A percentile compares a stretch with the other conserved stretches of the same genome.
Evolutionary conservation across 1,140 invertebrate species (phyloP).

Genomic region (Sinonovacula constricta): DNA sequence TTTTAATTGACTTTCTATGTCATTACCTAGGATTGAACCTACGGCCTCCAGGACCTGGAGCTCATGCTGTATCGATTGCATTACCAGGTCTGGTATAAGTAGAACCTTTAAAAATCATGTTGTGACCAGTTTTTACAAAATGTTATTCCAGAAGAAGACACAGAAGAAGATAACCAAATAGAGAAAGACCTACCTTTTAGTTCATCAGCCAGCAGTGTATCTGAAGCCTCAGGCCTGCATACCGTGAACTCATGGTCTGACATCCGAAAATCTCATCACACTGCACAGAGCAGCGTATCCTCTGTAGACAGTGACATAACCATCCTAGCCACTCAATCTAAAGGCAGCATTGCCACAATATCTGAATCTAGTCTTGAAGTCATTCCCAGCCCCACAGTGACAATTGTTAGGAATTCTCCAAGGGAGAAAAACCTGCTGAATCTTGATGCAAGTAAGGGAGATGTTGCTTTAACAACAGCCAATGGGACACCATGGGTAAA

Average conservation of each 20-base stretch:
- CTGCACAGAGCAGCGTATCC: constrained; percentile 15
- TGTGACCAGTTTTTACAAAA: constrained; percentile 2
- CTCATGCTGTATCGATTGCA: too few relatives aligned
- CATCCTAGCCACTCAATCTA: constrained; percentile 65
- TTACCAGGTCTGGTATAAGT: constrained; percentile 17
- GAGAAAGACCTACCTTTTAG: background rate
- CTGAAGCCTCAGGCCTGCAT: background rate
- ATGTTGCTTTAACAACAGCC: background rate
- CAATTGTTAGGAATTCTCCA: background rate
- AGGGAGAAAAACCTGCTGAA: background rate
- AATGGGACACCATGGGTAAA: background rate
- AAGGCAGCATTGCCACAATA: constrained; percentile 66
- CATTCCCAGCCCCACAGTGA: too few relatives aligned
- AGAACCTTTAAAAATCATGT: constrained; percentile 20
- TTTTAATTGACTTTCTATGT: too few relatives aligned
- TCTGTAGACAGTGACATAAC: constrained; percentile 75
- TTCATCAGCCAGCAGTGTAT: background rate
- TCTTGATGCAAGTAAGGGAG: background rate
- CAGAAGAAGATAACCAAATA: background rate
- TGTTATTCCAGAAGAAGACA: background rate
- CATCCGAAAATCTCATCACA: constrained; percentile 11
- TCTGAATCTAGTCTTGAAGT: constrained; percentile 53
- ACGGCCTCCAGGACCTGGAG: too few relatives aligned
- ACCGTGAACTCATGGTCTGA: constrained; percentile 49
- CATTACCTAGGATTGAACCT: too few relatives aligned